Conservation (phyloP, 2,797 vertebrate species). For the Taeniopygia guttata region DNA sequence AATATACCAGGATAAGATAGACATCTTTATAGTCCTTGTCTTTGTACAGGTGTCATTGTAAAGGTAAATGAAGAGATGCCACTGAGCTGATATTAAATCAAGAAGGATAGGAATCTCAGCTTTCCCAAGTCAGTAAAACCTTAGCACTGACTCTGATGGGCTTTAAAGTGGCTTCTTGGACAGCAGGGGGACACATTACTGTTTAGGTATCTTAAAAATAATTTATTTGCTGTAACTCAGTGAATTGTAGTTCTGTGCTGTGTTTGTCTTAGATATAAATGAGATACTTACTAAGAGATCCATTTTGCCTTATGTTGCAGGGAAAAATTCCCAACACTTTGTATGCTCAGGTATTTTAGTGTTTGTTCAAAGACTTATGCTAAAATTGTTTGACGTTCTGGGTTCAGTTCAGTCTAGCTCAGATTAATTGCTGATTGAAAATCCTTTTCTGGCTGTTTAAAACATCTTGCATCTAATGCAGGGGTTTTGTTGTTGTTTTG, state of each 20-base stretch:
- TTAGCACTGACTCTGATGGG: background rate
- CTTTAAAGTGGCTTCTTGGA: background rate
- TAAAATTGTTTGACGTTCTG: background rate
- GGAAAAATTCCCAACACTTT: background rate
- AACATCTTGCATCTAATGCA: background rate
- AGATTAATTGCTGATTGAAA: background rate
- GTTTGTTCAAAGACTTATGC: background rate
- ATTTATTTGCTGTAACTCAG: background rate
- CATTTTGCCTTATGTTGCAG: background rate
- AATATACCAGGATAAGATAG: background rate
- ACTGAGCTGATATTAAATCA: background rate
- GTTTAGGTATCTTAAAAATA: background rate
- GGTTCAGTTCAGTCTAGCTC: background rate
- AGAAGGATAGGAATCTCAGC: background rate
- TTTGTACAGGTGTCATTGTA: background rate
- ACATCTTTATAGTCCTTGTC: background rate
- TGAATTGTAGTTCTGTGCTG: background rate
- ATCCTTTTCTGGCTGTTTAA: background rate
- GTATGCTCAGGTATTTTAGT: background rate
- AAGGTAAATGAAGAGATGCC: background rate
- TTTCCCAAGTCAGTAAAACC: background rate
- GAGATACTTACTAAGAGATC: background rate
- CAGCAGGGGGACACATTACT: background rate
- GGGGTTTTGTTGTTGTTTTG: background rate
- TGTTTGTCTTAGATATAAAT: background rate